Base-by-base conservation (phyloP, 2,797 vertebrate genomes). In the Acipenser ruthenus region DNA sequence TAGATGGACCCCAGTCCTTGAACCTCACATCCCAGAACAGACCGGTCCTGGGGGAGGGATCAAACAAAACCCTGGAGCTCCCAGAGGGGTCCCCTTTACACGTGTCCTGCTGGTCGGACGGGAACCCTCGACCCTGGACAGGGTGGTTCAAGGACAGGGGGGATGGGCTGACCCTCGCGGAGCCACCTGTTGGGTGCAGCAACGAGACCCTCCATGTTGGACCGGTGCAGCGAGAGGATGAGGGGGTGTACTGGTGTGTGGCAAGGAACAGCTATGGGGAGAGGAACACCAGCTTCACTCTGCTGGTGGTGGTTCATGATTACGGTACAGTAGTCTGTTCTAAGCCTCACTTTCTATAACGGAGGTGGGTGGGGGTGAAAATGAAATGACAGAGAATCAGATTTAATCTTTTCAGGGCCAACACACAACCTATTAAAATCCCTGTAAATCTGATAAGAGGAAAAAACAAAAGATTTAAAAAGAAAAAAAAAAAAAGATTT, bases 211-310 rank as follows among this genome's bases (percentile, higher is more conserved):
- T 67, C 56, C 6, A 23, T 23, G 55, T 67, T 62, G 15, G 18
- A 49, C 55, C 13, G 48, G 56, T 63, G 50, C 66, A 67, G 68
- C 63, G 60, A 23, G 55, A 15, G 62, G 6, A 67, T 49, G 48
- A 66, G 58, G 68, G 68, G n/a, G 10, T 65, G 49, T 65, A 69
- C 47, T 53, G 64, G 37, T 69, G 63, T 61, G 59, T 69, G 15
- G 63, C 9, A 6, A 13, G 37, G 23, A 69, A 69, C 50, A 59
- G 60, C 18, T 62, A 61, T 49, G 63, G 68, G 53, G 58, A 65
- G 68, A 65, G 58, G 50, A 65, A 65, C 50, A 49, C 23, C 68
- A 69, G 68, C 37, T 11, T 69, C 11, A 37, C 23, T 37, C 23
- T 37, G 4, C 23, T 37, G 23, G 23, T 37, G 23, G 23, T 37